Evolutionary conservation across 2,888 invertebrate genomes (phyloP).

Genomic region (Scaptomyza flava): DNA sequence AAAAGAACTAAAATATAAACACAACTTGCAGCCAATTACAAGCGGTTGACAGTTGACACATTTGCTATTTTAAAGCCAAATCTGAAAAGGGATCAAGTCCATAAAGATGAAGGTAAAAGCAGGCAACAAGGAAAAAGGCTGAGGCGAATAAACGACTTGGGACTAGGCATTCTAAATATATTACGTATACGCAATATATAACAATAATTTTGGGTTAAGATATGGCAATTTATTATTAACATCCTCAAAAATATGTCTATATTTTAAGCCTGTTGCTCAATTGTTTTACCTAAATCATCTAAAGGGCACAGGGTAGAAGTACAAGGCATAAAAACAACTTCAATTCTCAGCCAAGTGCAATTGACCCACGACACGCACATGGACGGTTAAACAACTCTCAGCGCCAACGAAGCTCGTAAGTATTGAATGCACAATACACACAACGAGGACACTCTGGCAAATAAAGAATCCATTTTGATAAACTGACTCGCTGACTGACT

Average conservation of each 20-base stretch:
- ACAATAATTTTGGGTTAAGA: no score
- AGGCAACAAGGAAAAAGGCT: neutral
- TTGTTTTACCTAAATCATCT: no score
- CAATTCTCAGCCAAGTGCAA: constrained; percentile 49
- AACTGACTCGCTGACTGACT: constrained; percentile 25
- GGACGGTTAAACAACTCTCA: constrained; percentile 41
- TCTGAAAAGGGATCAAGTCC: constrained; percentile 5
- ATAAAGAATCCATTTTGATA: constrained; percentile 35
- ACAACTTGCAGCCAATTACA: constrained; percentile 40
- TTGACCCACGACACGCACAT: constrained; percentile 53
- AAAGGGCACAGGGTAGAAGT: no score
- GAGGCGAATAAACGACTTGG: no score
- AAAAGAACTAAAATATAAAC: constrained; percentile 4
- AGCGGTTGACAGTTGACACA: constrained; percentile 19
- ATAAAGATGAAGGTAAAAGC: constrained; percentile 5
- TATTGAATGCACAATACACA: constrained; percentile 43
- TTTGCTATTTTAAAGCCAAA: constrained; percentile 25
- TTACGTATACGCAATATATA: neutral
- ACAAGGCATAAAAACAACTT: constrained; percentile 4
- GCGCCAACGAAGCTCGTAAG: constrained; percentile 47
- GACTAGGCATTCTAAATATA: no score
- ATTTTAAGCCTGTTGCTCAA: no score
- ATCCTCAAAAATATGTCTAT: neutral
- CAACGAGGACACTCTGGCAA: constrained; percentile 8
- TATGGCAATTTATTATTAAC: no score